Conservation (phyloP, 1,140 invertebrate species). For the Drosophila ohnishii region DNA sequence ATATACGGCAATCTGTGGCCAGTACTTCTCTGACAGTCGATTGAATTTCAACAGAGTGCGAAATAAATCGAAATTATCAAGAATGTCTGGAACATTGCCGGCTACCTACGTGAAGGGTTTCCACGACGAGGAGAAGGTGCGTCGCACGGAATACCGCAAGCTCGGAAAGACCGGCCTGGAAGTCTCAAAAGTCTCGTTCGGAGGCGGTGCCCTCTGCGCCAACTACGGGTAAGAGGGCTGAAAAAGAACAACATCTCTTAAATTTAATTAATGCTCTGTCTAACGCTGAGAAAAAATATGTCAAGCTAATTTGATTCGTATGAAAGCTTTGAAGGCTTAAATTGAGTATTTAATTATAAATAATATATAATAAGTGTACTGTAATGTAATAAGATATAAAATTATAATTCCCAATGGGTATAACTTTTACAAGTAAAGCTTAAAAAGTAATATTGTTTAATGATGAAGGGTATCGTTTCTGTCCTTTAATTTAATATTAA, state of each 20-base stretch:
- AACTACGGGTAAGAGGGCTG: slow-evolving; percentile 55
- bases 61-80: slow-evolving; percentile 14
- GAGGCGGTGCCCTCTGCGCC: slow-evolving; percentile 78
- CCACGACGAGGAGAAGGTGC: slow-evolving; percentile 84
- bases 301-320: not conserved
- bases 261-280: not conserved
- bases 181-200: slow-evolving; percentile 85
- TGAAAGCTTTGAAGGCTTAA: too few species aligned
- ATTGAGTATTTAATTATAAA: not conserved
- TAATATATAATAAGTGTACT: too few species aligned
- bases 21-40: slow-evolving; percentile 17
- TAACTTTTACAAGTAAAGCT: too few species aligned
- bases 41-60: slow-evolving; percentile 25
- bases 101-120: slow-evolving; percentile 85
- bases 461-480: too few species aligned
- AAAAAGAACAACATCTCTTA: not conserved
- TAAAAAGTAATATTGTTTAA: too few species aligned
- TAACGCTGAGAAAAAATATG: not conserved
- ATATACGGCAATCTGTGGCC: slow-evolving; percentile 8
- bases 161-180: slow-evolving; percentile 85
- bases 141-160: slow-evolving; percentile 85
- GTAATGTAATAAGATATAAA: too few species aligned
- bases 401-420: too few species aligned
- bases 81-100: slow-evolving; percentile 78
- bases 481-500: too few species aligned